Conservation (phyloP, 2,888 invertebrate species). For the Standfussiana lucernea region DNA sequence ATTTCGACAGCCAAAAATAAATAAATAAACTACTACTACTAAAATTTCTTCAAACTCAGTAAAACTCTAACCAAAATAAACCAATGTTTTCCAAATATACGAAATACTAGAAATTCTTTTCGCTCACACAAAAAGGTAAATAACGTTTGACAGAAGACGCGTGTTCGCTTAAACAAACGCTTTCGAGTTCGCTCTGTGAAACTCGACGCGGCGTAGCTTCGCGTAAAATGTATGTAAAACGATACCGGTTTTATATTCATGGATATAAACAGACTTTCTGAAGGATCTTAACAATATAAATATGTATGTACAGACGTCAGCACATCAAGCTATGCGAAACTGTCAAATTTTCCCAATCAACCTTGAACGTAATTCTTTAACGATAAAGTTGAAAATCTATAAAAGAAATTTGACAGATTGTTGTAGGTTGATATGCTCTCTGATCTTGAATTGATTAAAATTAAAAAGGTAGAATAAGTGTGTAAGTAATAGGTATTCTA, state of each 20-base stretch:
- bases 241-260: slow-evolving; percentile 46
- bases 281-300: neutral
- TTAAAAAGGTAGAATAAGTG: neutral
- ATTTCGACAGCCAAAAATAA: too few species aligned
- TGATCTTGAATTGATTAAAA: too few species aligned
- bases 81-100: slow-evolving; percentile 17
- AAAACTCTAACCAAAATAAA: neutral
- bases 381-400: too few species aligned
- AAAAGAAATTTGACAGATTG: too few species aligned
- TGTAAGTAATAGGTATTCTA: neutral
- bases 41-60: too few species aligned
- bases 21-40: neutral
- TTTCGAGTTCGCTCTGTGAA: slow-evolving; percentile 53
- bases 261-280: slow-evolving; percentile 21
- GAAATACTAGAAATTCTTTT: slow-evolving; percentile 8
- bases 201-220: slow-evolving; percentile 28
- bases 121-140: slow-evolving; percentile 50
- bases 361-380: too few species aligned
- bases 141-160: slow-evolving; percentile 50
- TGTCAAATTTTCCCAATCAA: too few species aligned
- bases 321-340: too few species aligned
- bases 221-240: slow-evolving; percentile 48
- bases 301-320: too few species aligned
- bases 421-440: too few species aligned
- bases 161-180: slow-evolving; percentile 54